Evolutionary conservation across 2,888 invertebrate genomes (phyloP), one percentile per base, ranked within the genome.

Genomic region (Torymus texanus): DNA sequence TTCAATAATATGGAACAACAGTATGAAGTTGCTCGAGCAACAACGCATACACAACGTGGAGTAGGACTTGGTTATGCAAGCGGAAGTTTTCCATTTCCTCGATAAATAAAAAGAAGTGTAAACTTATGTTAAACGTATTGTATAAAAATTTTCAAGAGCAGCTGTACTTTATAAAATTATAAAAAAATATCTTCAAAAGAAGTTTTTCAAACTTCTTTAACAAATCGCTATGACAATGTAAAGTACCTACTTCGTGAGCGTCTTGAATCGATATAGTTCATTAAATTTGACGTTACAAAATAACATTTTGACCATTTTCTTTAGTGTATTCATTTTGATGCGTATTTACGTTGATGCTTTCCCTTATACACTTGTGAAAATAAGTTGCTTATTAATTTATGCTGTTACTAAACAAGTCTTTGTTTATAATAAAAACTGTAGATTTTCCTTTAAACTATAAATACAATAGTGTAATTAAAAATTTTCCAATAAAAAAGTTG

Each of bases 1-100:
- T 98, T 98, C 91, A 94, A 94, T 83, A 95, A 95, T 70, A 96
- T 99, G 94, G 98, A 99, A 88, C 96, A 96, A 84, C 98, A 99
- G 90, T 99, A 99, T 88, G 97, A 98, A 90, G 97, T 97, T 73
- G 98, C 98, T 0, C 92, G 98, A 55, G 96, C 97, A 83, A 96
- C 97, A 21, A 99, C 98, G 0, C 98, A 98, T 91, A 98, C 98
- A 12, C 98, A 98, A 93, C 92, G 98, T 1, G 96, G 96, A 0
- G 95, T 96, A 0, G 96, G 96, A 0, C 91, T 96, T 53, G 96
- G 96, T 71, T 96, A 96, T 90, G 92, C 93, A 61, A 92, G 92
- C 29, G 91, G 92, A 83, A 89, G 91, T 50, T 91, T 92, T 82
- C 92, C 92, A 86, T 92, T 91, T 86, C 91, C 91, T 29, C 90